Percentiles rank a stretch among this genome's conserved stretches.
phyloP scores from a whole-genome alignment of 2,888 invertebrate genomes.

The Aphodius sticticus region DNA sequence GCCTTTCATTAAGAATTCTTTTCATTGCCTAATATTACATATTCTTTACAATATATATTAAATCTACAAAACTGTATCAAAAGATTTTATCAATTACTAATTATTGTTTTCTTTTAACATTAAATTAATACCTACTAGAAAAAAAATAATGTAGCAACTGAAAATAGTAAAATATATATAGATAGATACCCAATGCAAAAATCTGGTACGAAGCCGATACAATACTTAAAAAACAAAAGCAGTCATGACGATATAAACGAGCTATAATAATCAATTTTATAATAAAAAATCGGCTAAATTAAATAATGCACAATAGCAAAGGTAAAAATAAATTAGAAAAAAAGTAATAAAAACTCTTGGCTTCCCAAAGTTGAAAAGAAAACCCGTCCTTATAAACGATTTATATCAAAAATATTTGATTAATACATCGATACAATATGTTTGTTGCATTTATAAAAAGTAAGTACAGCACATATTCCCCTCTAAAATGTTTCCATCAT shows the following conservation, averaged over 20 bases:
- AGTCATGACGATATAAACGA: not conserved
- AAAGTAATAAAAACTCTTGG: conserved; percentile 18
- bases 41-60: conserved; percentile 45
- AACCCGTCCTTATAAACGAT: conserved; percentile 6
- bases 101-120: conserved; percentile 22
- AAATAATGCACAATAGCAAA: conserved; percentile 16
- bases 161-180: conserved; percentile 30
- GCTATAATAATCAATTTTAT: not conserved
- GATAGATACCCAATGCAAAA: conserved; percentile 33
- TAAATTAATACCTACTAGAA: conserved; percentile 28
- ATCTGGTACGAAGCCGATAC: conserved; percentile 35
- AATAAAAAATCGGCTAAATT: conserved; percentile 14
- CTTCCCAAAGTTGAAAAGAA: conserved; percentile 9
- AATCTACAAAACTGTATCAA: conserved; percentile 51
- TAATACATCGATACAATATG: not conserved
- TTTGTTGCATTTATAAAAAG: conserved; percentile 34
- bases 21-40: conserved; percentile 49
- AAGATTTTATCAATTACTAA: conserved; percentile 40
- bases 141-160: conserved; percentile 8
- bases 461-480: conserved; percentile 24
- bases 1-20: conserved; percentile 8
- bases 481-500: conserved; percentile 10
- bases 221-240: conserved; percentile 29
- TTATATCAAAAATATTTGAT: conserved; percentile 27
- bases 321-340: conserved; percentile 18